Conservation (phyloP, 53 echinoderm and acorn worm genomes). For the Henricia sp. region DNA sequence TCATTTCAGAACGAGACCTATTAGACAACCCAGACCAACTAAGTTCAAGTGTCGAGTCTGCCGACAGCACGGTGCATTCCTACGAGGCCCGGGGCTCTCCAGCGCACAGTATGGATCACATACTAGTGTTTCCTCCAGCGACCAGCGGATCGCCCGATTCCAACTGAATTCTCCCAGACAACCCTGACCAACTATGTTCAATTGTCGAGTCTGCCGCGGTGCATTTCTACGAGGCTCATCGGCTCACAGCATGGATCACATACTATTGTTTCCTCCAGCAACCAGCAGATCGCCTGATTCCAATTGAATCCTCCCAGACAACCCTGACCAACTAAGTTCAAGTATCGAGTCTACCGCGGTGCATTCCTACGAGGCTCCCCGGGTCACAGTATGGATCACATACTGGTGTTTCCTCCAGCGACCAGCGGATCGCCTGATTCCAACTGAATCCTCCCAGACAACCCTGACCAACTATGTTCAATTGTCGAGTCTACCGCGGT, state of each 20-base stretch:
- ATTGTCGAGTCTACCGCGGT: conserved; percentile 83
- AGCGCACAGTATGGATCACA: conserved; percentile 90
- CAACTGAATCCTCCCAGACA: conserved; percentile 53
- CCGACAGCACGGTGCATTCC: conserved; percentile 87
- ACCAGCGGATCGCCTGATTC: conserved; percentile 64
- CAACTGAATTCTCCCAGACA: conserved; percentile 54
- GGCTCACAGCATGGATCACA: conserved; percentile 91
- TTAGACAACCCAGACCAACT: conserved; percentile 73
- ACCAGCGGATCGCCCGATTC: conserved; percentile 64
- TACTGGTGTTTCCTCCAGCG: conserved; percentile 89
- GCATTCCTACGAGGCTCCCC: conserved; percentile 95
- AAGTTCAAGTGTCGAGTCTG: conserved; percentile 87
- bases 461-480: conserved; percentile 80
- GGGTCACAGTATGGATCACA: conserved; percentile 90
- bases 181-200: conserved; percentile 80
- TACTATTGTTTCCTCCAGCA: conserved; percentile 88
- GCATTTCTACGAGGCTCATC: conserved; percentile 94
- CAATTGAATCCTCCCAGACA: conserved; percentile 53
- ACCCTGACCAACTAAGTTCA: conserved; percentile 80
- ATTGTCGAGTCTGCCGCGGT: conserved; percentile 83
- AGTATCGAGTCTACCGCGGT: conserved; percentile 83
- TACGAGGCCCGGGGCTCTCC: conserved; percentile 91
- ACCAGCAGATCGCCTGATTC: conserved; percentile 63
- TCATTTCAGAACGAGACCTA: conserved; percentile 27
- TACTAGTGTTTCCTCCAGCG: conserved; percentile 89